Evolutionary conservation across 1,140 invertebrate genomes (phyloP).

Genomic region (Sinella curviseta): DNA sequence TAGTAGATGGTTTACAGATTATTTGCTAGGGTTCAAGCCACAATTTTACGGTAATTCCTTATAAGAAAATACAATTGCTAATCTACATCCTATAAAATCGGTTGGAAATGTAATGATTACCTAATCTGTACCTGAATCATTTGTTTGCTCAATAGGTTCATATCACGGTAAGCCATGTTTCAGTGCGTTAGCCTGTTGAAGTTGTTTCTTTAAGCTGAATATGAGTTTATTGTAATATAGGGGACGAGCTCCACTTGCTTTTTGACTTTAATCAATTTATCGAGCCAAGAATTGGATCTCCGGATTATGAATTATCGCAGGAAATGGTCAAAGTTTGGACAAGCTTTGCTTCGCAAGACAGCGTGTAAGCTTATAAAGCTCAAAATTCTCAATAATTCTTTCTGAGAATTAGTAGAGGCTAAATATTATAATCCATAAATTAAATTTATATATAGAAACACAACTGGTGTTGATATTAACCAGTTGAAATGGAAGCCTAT

Average conservation of each 20-base stretch:
- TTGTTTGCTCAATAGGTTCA: neutral
- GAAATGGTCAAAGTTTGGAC: conserved; percentile 15
- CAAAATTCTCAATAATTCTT: neutral
- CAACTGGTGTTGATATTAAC: neutral
- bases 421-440: too few species aligned
- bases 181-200: neutral
- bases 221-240: neutral
- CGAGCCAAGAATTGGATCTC: neutral
- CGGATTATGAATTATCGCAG: conserved; percentile 4
- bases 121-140: too few species aligned
- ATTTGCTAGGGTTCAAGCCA: conserved; percentile 9
- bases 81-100: too few species aligned
- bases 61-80: too few species aligned
- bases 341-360: conserved; percentile 1
- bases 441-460: neutral
- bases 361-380: neutral
- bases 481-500: conserved; percentile 11
- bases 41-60: neutral
- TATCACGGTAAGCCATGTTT: neutral
- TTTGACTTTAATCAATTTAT: conserved; percentile 14
- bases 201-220: neutral
- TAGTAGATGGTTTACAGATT: neutral
- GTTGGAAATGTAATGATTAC: too few species aligned
- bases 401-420: too few species aligned
- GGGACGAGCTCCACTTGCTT: conserved; percentile 9